Evolutionary conservation across 2,113 vertebrate genomes (phyloP).

Genomic region (Zingel zingel): DNA sequence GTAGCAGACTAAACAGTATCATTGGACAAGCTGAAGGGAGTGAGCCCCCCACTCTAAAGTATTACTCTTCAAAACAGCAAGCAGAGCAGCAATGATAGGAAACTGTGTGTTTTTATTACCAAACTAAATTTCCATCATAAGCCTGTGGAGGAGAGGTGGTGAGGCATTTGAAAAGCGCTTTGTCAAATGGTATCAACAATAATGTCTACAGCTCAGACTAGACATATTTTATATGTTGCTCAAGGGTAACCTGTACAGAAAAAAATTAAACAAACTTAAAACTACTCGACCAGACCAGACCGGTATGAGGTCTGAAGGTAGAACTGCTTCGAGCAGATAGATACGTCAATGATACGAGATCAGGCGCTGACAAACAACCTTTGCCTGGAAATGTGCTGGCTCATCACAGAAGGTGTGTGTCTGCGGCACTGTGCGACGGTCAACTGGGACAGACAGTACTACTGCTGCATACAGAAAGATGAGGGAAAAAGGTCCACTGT

Average conservation of each 20-base stretch:
- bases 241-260: neutral
- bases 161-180: neutral
- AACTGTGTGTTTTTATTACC: neutral
- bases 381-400: constrained; percentile 18
- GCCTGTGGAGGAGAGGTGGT: neutral
- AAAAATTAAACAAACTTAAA: neutral
- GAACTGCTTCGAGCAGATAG: neutral
- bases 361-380: constrained; percentile 27
- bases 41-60: neutral
- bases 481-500: neutral
- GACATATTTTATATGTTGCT: neutral
- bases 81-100: neutral
- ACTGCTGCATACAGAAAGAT: neutral
- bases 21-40: neutral
- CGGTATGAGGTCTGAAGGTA: neutral
- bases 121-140: neutral
- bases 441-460: neutral
- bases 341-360: neutral
- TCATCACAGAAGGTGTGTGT: constrained; percentile 15
- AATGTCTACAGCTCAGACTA: neutral
- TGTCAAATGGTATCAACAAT: neutral
- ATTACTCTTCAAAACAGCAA: constrained; percentile 1
- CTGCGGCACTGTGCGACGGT: constrained; percentile 3
- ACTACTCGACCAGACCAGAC: neutral
- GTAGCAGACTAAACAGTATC: neutral